Evolutionary conservation across 2,888 invertebrate genomes (phyloP), one percentile per base, ranked within the genome.

Genomic region (Tethea ocularis): DNA sequence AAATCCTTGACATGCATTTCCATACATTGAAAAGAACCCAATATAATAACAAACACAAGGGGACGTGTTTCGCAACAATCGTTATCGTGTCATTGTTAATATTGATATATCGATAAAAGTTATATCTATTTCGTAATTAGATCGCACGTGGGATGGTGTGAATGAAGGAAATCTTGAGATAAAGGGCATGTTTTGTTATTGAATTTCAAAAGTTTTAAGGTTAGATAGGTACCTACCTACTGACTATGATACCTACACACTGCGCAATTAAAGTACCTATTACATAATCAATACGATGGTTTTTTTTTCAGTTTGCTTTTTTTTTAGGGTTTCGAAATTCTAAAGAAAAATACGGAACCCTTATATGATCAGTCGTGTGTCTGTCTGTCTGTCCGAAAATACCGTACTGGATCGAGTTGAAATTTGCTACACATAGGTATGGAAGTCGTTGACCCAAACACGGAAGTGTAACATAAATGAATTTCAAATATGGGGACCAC

Each of bases 1-100:
- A 60, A 60, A 74, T 72, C 89, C 89, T 89, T 89, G 89, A 88
- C 89, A 89, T 79, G 80, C 72, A 84, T 86, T 80, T 76, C 73
- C 77, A 82, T 62, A 62, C 73, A 76, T 75, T 76, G 61, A 73
- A 79, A 74, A 78, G 75, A 75, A 76, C 76, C 71, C 71, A 76
- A 70, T 77, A 70, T 77, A 75, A 64, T 68, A 73, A 70, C 63
- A 64, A 68, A 71, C 66, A 76, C 68, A 73, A 71, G 69, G 67
- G 63, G 64, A 66, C 63, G 78, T 20, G 33, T 89, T 87, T 86
- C 84, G 80, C 75, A 89, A 89, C 54, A 61, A 33, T 54, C 57
- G 64, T 80, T 82, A 83, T 82, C 79, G 71, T 77, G 66, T 75
- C 70, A 79, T 80, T 78, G 72, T 78, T 76, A 73, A 70, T 71